Base-by-base conservation (phyloP, 1,140 invertebrate genomes). In the Brachionus koreanus region DNA sequence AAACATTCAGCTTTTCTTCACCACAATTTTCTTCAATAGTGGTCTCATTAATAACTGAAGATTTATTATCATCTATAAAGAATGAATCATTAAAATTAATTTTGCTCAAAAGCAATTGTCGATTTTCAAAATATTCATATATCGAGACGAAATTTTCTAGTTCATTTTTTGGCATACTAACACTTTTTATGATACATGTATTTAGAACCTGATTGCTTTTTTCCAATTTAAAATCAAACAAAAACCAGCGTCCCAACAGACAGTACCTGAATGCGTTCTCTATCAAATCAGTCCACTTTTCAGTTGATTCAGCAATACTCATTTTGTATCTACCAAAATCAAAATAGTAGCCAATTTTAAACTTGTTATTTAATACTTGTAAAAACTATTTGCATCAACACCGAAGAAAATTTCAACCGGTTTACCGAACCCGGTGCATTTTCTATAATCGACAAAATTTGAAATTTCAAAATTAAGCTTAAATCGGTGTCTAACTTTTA, bases 181-280 rank as follows among this genome's bases (percentile, higher is more conserved):
- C 19, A 46, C 16, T 46, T 29, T 46, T 74, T 25, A 46, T 43
- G 2, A 37, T 6, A 69, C 4, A 69, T 39, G 35, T 7, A 16
- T 9, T 69, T 3, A 16, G 9, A 4, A 7, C 25, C 13, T 74
- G 23, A 10, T 16, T 0, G 5, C n/a, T 43, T 46, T 74, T 74
- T 25, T 23, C 13, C 23, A 13, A 42, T 46, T 74, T 74, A 23
- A 74, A 25, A 25, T 74, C 69, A n/a, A 74, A 74, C 4, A 74
- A 25, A 16, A 74, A 74, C 69, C 69, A 74, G 23, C 69, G 39
- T 12, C 69, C 69, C 10, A 74, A 25, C 4, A 74, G 9, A 74
- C 69, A 74, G 10, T 12, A 74, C 43, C 69, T 43, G 29, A 74
- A 49, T 25, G 69, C 69, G 29, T 74, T 74, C 6, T 74, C 69